Conservation (phyloP, 1,140 invertebrate species). For the Drosophila watanabei region DNA sequence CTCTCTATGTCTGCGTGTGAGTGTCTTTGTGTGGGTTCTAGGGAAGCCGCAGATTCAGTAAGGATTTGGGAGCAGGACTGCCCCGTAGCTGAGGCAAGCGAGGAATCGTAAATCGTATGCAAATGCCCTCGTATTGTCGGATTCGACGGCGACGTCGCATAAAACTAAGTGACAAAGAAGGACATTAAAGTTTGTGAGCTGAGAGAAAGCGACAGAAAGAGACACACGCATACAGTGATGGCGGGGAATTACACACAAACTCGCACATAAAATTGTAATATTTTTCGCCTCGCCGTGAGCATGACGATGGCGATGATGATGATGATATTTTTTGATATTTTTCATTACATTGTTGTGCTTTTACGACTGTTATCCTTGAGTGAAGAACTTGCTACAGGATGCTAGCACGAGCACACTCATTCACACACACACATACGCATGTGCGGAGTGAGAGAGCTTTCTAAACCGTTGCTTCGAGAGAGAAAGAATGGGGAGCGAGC, state of each 20-base stretch:
- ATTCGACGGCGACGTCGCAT: constrained; percentile 36
- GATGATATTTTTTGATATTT: constrained; percentile 83
- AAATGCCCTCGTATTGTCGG: constrained; percentile 54
- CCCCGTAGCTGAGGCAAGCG: constrained; percentile 12
- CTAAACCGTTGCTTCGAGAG: constrained; percentile 65
- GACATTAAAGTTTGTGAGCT: constrained; percentile 64
- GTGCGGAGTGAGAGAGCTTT: constrained; percentile 74
- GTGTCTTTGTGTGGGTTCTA: constrained; percentile 3
- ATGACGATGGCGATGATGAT: constrained; percentile 63
- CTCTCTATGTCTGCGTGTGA: neutral
- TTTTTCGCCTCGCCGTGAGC: constrained; percentile 35
- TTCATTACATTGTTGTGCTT: constrained; percentile 84
- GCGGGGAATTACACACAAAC: constrained; percentile 12
- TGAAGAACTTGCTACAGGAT: constrained; percentile 83
- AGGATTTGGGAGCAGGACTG: constrained; percentile 33
- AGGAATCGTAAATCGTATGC: constrained; percentile 68
- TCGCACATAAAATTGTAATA: constrained; percentile 46
- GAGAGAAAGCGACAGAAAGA: constrained; percentile 14
- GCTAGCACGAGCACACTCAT: constrained; percentile 56
- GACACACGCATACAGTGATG: constrained; percentile 22
- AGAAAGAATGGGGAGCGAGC: constrained; percentile 13
- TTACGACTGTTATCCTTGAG: constrained; percentile 83
- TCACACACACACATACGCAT: constrained; percentile 52
- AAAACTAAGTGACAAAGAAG: constrained; percentile 56
- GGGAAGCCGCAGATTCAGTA: constrained; percentile 11